Base-by-base conservation (phyloP, 30 jellyfish, hydroid and myxozoan species). In the Chironex yamaguchii region DNA sequence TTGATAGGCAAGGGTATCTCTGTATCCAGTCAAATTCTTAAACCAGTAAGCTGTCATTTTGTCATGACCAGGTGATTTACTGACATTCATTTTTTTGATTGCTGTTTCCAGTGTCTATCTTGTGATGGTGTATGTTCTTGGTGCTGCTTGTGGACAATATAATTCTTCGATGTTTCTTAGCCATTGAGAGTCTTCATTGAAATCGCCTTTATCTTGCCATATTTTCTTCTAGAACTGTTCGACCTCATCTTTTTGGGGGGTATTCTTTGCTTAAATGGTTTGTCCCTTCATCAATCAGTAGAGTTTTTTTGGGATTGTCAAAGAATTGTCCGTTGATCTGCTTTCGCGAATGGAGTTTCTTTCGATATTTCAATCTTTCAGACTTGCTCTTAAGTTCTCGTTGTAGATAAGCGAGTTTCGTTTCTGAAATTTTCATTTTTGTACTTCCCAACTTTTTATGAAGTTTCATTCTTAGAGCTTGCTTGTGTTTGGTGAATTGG, bases 51-150 rank as follows among this genome's bases (percentile, higher is more conserved):
- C 2, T 70, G 72, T 34, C n/a, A 70, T 70, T 6, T 28, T 2
- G 26, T 70, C 83, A 1, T 70, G 6, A 1, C 83, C 83, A 1
- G 83, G 83, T 1, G 83, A 11, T 70, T 70, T 70, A 27, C 26
- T 6, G 80, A 2, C 29, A 27, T 22, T 70, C 34, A 3, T 34
- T 70, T n/a, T n/a, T n/a, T n/a, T n/a, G 29, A 70, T 34, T 2
- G 26, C 79, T 6, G 29, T 70, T 3, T 34, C 26, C 6, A 29
- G 83, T 70, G 1, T 29, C 2, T 1, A 20, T 29, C 2, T 34
- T 4, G 1, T 26, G 4, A 70, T 29, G 13, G n/a, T 32, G 71
- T 70, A 70, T 2, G 4, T 30, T 1, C 1, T 70, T 1, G 9
- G 79, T 3, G 3, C 4, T 3, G 4, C 79, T 27, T 70, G 29